Evolutionary conservation across 2,888 invertebrate species (phyloP).

Genomic region (Allolobophora icterica): DNA sequence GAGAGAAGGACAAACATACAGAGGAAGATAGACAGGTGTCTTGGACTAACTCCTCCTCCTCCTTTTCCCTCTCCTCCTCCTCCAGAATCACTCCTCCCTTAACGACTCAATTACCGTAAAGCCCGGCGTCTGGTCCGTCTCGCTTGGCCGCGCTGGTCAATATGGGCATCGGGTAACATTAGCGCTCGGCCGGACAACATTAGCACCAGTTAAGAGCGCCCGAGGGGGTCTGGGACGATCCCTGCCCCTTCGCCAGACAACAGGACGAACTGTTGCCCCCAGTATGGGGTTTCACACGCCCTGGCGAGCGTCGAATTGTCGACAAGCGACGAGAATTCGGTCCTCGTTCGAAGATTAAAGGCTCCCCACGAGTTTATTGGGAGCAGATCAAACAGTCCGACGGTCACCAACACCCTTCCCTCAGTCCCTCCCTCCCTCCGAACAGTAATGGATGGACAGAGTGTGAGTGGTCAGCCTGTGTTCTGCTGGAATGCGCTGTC

Average conservation of each 20-base stretch:
- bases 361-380: not conserved
- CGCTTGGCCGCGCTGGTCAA: constrained; percentile 9
- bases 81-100: not conserved
- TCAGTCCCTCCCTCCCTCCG: not conserved
- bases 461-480: not conserved
- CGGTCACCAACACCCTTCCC: not conserved
- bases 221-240: not conserved
- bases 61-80: not conserved
- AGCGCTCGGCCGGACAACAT: not conserved
- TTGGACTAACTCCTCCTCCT: too few species aligned
- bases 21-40: too few species aligned
- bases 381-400: not conserved
- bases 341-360: not conserved
- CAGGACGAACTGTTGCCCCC: not conserved
- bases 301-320: not conserved
- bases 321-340: not conserved
- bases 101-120: not conserved
- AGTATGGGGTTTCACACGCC: constrained; percentile 25
- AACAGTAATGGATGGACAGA: not conserved
- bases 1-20: too few species aligned
- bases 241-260: not conserved
- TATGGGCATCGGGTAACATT: constrained; percentile 10
- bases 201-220: constrained; percentile 22
- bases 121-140: not conserved
- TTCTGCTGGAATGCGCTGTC: not conserved